phyloP scores from a whole-genome alignment of 2,888 invertebrate genomes.

The Liodrosophila aerea region DNA sequence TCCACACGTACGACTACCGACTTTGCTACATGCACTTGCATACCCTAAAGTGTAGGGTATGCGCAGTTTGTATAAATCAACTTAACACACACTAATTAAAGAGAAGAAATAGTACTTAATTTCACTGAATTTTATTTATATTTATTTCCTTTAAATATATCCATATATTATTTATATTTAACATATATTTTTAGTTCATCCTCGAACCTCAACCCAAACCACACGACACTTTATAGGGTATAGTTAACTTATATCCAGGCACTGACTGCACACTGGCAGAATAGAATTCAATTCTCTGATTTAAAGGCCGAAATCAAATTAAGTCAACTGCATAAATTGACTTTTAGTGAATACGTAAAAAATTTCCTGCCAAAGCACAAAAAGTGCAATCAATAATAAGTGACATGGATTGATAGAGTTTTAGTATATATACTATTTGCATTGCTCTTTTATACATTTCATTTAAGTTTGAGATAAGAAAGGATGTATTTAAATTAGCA shows the following conservation, averaged over 20 bases:
- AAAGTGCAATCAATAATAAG: constrained; percentile 22
- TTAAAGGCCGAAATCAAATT: constrained; percentile 60
- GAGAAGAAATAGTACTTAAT: background rate
- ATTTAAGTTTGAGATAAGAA: constrained; percentile 10
- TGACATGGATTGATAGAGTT: constrained; percentile 5
- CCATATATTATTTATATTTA: too few relatives aligned
- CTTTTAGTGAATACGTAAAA: constrained; percentile 49
- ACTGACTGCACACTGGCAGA: background rate
- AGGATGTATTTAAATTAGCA: background rate
- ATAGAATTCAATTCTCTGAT: constrained; percentile 35
- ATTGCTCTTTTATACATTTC: constrained; percentile 12
- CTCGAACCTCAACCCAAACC: too few relatives aligned
- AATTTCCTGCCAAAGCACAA: constrained; percentile 19
- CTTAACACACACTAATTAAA: background rate
- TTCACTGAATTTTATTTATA: too few relatives aligned
- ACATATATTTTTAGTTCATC: too few relatives aligned
- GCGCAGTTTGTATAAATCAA: background rate
- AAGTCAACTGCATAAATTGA: constrained; percentile 72
- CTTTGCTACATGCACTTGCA: constrained; percentile 25
- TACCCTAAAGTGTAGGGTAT: constrained; percentile 4
- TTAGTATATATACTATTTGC: constrained; percentile 9
- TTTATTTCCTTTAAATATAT: background rate
- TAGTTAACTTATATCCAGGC: background rate
- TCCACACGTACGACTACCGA: constrained; percentile 70
- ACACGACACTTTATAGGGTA: constrained; percentile 6